phyloP scores from a whole-genome alignment of 2,797 vertebrate species.

The Pseudocheirus occidentalis region DNA sequence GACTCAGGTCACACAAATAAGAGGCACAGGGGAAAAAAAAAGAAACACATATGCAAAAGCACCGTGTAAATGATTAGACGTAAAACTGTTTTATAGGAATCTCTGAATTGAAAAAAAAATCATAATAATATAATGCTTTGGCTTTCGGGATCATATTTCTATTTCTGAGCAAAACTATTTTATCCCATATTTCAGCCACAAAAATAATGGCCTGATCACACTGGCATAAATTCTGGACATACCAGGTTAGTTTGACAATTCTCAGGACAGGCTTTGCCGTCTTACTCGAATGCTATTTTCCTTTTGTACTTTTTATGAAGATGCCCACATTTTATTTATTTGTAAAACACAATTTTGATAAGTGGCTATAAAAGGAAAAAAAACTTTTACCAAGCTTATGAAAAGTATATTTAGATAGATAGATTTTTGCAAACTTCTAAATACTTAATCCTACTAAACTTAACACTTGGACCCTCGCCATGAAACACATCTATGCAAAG shows the following conservation, averaged over 20 bases:
- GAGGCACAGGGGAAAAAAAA: neutral
- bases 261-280: slow-evolving; percentile 78
- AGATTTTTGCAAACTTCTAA: slow-evolving; percentile 65
- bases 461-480: slow-evolving; percentile 67
- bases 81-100: slow-evolving; percentile 43
- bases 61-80: slow-evolving; percentile 26
- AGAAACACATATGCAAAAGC: neutral
- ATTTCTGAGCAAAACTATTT: slow-evolving; percentile 35
- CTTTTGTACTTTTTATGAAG: slow-evolving; percentile 70
- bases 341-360: neutral
- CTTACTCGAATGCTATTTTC: slow-evolving; percentile 78
- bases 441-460: slow-evolving; percentile 34
- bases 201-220: slow-evolving; percentile 16
- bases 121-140: neutral
- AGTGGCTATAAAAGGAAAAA: slow-evolving; percentile 54
- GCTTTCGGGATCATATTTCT: neutral
- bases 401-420: slow-evolving; percentile 47
- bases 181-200: neutral
- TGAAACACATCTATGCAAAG: slow-evolving; percentile 54
- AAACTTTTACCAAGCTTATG: slow-evolving; percentile 65
- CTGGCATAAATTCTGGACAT: slow-evolving; percentile 42
- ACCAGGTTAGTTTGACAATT: slow-evolving; percentile 78
- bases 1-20: neutral
- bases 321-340: neutral
- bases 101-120: slow-evolving; percentile 49